Base-by-base conservation (phyloP, 2,797 vertebrate genomes). In the Melanotaenia parkinsoni region DNA sequence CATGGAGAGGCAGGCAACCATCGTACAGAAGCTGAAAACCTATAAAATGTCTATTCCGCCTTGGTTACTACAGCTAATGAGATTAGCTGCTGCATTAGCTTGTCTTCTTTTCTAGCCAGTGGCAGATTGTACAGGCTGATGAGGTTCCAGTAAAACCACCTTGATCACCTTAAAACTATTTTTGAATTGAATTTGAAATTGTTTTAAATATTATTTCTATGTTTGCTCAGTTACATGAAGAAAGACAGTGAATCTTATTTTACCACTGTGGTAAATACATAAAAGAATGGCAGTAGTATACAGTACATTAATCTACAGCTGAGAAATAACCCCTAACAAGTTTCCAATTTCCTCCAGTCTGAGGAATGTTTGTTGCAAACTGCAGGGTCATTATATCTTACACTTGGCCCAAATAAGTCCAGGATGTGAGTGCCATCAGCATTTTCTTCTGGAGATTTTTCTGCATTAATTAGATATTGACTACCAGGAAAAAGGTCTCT, bases 401-500 rank as follows among this genome's bases (percentile, higher is more conserved):
- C 16, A 53, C 13, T 1, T 5, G 20, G 28, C 54, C 26, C 53
- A 50, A 61, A 59, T 59, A 45, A 11, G 37, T 56, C 37, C 13
- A 16, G 24, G 10, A 47, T 54, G 58, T 45, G 45, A 67, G 43
- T 37, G 35, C n/a, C 40, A 2, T 37, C 24, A 28, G 30, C 30
- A 9, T 66, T 47, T 50, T 58, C 5, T 18, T 4, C 0, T 45
- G 26, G 11, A 45, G 5, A 47, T 6, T 51, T 18, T 53, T n/a
- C 51, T 53, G 58, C 33, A 40, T 63, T 66, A 60, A 57, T 64
- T 13, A 60, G 51, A 56, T 53, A 57, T 53, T 69, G 56, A 76
- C 22, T 37, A 26, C 9, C 33, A 28, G 5, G 5, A n/a, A 56
- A 40, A 63, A 24, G 0, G 14, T 38, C 16, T 58, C 2, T 37